Base-by-base conservation (phyloP, 2,797 vertebrate genomes). In the Florisuga fusca region DNA sequence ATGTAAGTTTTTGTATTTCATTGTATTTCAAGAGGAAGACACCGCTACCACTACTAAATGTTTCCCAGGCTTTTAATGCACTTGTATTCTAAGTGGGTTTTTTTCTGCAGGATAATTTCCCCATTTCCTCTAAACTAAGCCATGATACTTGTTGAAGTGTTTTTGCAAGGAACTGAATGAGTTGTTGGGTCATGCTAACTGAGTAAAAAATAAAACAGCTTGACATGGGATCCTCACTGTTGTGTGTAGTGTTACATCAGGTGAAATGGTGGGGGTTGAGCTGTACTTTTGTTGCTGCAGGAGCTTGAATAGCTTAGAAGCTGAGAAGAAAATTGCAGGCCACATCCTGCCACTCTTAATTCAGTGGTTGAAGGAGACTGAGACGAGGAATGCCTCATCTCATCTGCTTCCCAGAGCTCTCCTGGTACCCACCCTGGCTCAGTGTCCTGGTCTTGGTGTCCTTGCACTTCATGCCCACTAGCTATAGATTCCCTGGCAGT, bases 1-100 rank as follows among this genome's bases (percentile, higher is more conserved):
- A 93, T 91, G 89, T 85, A 87, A 87, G 71, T 45, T 80, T 95
- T 84, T 76, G 46, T 94, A 36, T 90, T 94, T 94, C 95, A 96
- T 97, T 96, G 93, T 95, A 53, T 95, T 96, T 97, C 45, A 18
- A 96, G 94, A 96, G 92, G 90, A 92, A 91, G 93, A 94, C 76
- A 50, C 87, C 87, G 91, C 82, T 95, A 77, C 94, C 75, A 87
- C 88, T 89, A 90, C 91, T 31, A 72, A 91, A 83, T 90, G 64
- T 90, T 97, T 95, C 84, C 81, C 62, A 68, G 69, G 82, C 88
- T 94, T 95, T 95, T 93, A 93, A 93, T 93, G 94, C 77, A 94
- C 87, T 95, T 83, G 51, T 76, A n/a, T 93, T 94, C 31, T 58
- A 92, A 97, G 92, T 93, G 95, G 41, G 41, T 86, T 96, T 93